These are phyloP conservation scores for Hydrozoanthus gracilis DNA, from an alignment of 92 coral and sea anemone species.

Conservation along the genomic window DNA sequence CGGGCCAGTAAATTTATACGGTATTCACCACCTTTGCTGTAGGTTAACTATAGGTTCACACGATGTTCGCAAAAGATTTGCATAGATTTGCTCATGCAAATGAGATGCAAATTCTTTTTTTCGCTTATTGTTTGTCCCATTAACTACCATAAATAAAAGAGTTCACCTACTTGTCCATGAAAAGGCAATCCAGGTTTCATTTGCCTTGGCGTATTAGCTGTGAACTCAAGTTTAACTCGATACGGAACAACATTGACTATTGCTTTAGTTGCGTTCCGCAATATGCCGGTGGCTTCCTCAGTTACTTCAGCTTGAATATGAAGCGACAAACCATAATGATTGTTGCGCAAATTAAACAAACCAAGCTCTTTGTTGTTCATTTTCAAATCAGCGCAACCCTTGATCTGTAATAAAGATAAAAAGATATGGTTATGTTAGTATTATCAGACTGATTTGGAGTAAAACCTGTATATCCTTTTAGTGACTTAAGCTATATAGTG, in stretches of 20 bases:
- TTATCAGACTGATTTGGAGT: no score
- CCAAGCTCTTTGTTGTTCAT: constrained; percentile 54
- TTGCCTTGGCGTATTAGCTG: constrained; percentile 65
- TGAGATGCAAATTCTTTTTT: neutral
- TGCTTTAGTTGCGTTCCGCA: constrained; percentile 67
- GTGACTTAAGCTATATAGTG: no score
- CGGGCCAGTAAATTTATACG: no score
- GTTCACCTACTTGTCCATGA: constrained; percentile 75
- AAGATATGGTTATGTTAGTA: neutral
- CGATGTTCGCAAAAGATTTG: no score
- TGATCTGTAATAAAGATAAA: constrained; percentile 57
- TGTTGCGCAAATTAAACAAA: constrained; percentile 21
- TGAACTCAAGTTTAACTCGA: constrained; percentile 60
- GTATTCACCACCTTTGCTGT: no score
- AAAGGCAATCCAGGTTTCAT: constrained; percentile 92
- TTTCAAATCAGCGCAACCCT: constrained; percentile 87
- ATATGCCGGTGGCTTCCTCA: constrained; percentile 81
- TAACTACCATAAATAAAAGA: neutral
- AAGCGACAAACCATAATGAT: constrained; percentile 40
- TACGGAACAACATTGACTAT: constrained; percentile 51
- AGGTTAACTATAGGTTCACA: no score
- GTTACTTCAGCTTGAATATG: constrained; percentile 74
- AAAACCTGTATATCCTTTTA: no score
- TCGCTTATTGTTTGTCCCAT: neutral
- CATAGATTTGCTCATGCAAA: no score